Evolutionary conservation across 1,140 invertebrate species (phyloP).

Genomic region (Sycobia sp.): DNA sequence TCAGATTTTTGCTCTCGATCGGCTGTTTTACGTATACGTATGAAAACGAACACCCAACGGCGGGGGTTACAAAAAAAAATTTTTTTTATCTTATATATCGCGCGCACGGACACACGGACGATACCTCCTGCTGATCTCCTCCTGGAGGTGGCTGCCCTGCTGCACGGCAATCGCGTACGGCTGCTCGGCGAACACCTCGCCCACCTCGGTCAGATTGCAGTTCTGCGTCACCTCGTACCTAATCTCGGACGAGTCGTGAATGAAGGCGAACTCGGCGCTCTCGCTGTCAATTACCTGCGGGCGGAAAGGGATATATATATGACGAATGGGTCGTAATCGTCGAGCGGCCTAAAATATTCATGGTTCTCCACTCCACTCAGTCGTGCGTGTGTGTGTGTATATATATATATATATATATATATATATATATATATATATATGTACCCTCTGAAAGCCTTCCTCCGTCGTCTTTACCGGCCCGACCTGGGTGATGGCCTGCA

Average conservation of each 20-base stretch:
- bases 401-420: no score
- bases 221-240: constrained; percentile 82
- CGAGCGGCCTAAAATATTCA: no score
- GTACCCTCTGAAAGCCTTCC: constrained; percentile 75
- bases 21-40: no score
- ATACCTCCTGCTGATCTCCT: constrained; percentile 77
- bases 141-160: constrained; percentile 81
- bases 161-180: constrained; percentile 87
- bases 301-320: no score
- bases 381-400: no score
- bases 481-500: constrained; percentile 80
- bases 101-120: no score
- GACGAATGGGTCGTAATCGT: no score
- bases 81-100: no score
- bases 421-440: no score
- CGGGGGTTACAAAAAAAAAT: no score
- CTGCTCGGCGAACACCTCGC: constrained; percentile 86
- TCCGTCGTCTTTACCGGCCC: constrained; percentile 69
- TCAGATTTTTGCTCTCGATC: background rate
- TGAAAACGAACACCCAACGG: background rate
- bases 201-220: constrained; percentile 85
- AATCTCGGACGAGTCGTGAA: constrained; percentile 85
- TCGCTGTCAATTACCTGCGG: constrained; percentile 72
- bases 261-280: constrained; percentile 85
- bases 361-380: no score